phyloP scores from a whole-genome alignment of 2,888 invertebrate genomes.

The Leucozona laternaria region DNA sequence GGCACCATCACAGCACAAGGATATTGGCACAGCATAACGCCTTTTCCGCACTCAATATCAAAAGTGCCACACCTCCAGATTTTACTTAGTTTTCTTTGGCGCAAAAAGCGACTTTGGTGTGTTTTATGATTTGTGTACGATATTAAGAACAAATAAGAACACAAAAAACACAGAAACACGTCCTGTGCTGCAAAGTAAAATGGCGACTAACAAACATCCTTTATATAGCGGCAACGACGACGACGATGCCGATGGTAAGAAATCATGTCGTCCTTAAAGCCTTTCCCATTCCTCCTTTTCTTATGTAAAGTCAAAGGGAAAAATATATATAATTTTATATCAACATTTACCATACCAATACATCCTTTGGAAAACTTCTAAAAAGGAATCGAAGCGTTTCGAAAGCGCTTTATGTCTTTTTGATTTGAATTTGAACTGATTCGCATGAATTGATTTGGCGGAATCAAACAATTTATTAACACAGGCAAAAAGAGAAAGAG shows the following conservation, averaged over 20 bases:
- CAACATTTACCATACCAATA: constrained; percentile 63
- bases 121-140: constrained; percentile 71
- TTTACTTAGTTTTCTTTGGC: constrained; percentile 11
- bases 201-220: constrained; percentile 39
- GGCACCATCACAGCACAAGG: neutral
- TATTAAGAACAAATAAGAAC: constrained; percentile 63
- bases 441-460: constrained; percentile 42
- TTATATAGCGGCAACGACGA: constrained; percentile 14
- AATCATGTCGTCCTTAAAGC: constrained; percentile 29
- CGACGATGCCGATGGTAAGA: neutral
- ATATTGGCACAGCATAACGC: constrained; percentile 35
- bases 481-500: neutral
- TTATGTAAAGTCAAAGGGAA: constrained; percentile 47
- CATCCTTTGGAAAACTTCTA: constrained; percentile 10
- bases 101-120: constrained; percentile 39
- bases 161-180: constrained; percentile 2
- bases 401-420: constrained; percentile 65
- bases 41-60: constrained; percentile 24
- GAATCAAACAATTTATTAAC: constrained; percentile 31
- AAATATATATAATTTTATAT: constrained; percentile 49
- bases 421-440: constrained; percentile 67
- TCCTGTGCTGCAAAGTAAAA: constrained; percentile 43
- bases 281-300: neutral
- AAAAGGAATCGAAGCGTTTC: constrained; percentile 32
- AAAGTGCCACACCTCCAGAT: neutral